Base-by-base conservation (phyloP, 2,888 invertebrate genomes). In the Perithous albicinctus region DNA sequence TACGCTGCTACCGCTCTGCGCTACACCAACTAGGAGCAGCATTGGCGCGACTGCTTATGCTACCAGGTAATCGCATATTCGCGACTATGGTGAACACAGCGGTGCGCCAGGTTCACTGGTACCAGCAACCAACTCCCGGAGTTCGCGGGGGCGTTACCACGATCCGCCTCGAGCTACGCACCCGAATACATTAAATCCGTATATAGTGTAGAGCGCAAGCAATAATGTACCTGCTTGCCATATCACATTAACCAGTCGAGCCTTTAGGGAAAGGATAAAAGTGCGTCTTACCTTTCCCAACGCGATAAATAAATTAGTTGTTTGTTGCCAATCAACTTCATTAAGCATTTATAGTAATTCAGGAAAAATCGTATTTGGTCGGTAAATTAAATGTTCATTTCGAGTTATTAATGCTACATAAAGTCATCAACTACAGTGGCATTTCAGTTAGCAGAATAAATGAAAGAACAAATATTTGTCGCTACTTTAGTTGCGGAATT, bases 131-230 rank as follows among this genome's bases (percentile, higher is more conserved):
- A 41, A 70, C 78, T 81, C 61, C 77, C 56, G 78, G 63, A 69
- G 56, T 81, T 78, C 69, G 64, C 78, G 74, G 78, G 69, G 81
- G 81, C 81, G 81, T 81, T 74, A 64, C 81, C 74, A 43, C 64
- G 63, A 78, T 78, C 66, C 56, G 73, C 78, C 69, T 74, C 59
- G 48, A 82, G 81, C 78, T 56, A 20, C 15, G 73, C 63, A 69
- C 46, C 48, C 69, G 78, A 81, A 78, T 78, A 69, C 54, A 74
- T 77, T 74, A 78, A 43, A n/a, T 38, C 35, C 15, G 29, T 32
- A 32, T 35, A 38, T 48, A n/a, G 20, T 35, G 48, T 41, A 12
- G 46, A 38, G 12, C 20, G 64, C 43, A 51, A 18, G 35, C 72
- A 35, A 23, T 38, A 73, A 72, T 73, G 35, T 67, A 67, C 78